Evolutionary conservation across 2,113 vertebrate genomes (phyloP).

Genomic region (Anser brachyrhynchus): DNA sequence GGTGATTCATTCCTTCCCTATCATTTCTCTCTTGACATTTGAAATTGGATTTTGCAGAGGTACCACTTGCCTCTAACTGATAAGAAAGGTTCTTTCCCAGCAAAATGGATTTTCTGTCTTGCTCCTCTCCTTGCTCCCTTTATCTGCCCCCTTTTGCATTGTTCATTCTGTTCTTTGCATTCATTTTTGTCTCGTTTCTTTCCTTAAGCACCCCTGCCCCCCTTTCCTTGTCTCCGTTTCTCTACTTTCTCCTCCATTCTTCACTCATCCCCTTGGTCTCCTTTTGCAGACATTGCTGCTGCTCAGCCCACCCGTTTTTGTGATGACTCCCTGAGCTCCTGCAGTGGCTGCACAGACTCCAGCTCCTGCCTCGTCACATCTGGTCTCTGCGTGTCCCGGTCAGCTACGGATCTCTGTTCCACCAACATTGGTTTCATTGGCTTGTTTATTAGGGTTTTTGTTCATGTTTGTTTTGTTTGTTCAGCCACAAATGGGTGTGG

Average conservation of each 20-base stretch:
- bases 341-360: not conserved
- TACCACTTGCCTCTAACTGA: slow-evolving; percentile 37
- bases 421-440: not conserved
- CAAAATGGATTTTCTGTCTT: slow-evolving; percentile 50
- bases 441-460: not conserved
- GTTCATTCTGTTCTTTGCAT: slow-evolving; percentile 11
- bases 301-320: not conserved
- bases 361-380: not conserved
- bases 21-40: slow-evolving; percentile 31
- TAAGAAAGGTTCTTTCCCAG: slow-evolving; percentile 35
- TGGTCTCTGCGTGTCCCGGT: not conserved
- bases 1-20: slow-evolving; percentile 30
- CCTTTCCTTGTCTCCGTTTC: not conserved
- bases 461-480: not conserved
- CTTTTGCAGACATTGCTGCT: not conserved
- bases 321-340: not conserved
- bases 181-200: not conserved
- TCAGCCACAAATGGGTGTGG: not conserved
- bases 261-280: not conserved
- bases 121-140: not conserved
- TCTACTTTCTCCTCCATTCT: not conserved
- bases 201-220: not conserved
- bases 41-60: slow-evolving; percentile 55
- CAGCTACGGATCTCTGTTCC: not conserved
- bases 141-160: not conserved